These are phyloP conservation scores for Dione vanillae DNA, from an alignment of 2,888 invertebrate genomes.

Conservation along the genomic window DNA sequence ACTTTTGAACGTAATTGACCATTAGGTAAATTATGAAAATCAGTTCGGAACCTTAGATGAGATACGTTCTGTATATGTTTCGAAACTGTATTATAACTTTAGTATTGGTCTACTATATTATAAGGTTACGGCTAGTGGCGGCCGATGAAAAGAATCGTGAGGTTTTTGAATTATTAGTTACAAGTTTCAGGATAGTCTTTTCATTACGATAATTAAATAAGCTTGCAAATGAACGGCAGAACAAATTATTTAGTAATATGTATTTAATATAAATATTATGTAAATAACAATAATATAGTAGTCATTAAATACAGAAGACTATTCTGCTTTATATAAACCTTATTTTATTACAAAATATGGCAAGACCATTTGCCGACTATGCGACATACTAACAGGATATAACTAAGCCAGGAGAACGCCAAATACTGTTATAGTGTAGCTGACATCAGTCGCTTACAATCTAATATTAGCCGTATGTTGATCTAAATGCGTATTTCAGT, in stretches of 20 bases:
- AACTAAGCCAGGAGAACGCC: constrained; percentile 9
- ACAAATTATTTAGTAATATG: too few species aligned
- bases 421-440: constrained; percentile 50
- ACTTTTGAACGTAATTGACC: constrained; percentile 11
- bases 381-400: constrained; percentile 19
- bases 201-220: too few species aligned
- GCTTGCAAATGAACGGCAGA: too few species aligned
- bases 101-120: too few species aligned
- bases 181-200: too few species aligned
- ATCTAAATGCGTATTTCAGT: constrained; percentile 58
- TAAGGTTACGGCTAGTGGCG: too few species aligned
- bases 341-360: neutral
- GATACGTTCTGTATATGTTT: neutral
- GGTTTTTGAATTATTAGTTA: too few species aligned
- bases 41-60: neutral
- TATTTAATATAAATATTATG: too few species aligned
- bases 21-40: neutral
- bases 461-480: constrained; percentile 62
- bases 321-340: neutral
- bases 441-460: constrained; percentile 62
- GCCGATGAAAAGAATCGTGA: too few species aligned
- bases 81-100: neutral
- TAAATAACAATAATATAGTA: too few species aligned
- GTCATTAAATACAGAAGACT: too few species aligned
- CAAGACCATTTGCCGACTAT: neutral